A percentile compares a stretch with the other conserved stretches of the same genome.
Conservation (phyloP, 2,888 invertebrate species). For the Leucania comma region DNA sequence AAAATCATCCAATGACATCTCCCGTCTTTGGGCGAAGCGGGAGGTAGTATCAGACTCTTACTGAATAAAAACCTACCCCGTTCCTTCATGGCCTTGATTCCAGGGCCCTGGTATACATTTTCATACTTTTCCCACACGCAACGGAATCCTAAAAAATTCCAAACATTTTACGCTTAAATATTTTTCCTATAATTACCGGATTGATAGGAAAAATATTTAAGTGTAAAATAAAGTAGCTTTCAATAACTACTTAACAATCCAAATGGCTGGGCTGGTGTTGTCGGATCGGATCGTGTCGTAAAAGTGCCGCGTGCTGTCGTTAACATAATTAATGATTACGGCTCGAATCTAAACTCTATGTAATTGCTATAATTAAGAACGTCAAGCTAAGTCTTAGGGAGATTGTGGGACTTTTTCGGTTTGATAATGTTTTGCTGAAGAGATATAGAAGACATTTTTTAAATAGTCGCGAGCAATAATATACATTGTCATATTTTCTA, state of each 20-base stretch:
- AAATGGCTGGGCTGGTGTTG: constrained; percentile 58
- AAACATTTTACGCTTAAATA: constrained; percentile 11
- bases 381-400: constrained; percentile 44
- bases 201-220: no score
- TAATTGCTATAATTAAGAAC: constrained; percentile 63
- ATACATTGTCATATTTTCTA: no score
- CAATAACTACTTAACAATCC: constrained; percentile 57
- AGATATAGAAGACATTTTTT: not conserved
- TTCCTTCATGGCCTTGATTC: no score
- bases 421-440: not conserved
- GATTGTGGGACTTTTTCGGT: constrained; percentile 17
- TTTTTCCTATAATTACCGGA: constrained; percentile 33
- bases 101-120: no score
- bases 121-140: not conserved
- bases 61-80: no score
- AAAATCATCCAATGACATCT: no score
- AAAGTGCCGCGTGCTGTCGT: constrained; percentile 56
- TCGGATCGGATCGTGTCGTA: constrained; percentile 54
- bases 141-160: constrained; percentile 36
- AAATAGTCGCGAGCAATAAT: no score
- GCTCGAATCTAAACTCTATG: constrained; percentile 61
- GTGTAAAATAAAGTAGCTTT: constrained; percentile 46
- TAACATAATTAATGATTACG: constrained; percentile 62
- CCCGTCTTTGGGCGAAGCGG: no score
- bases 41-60: no score